Percentiles rank a stretch among this genome's conserved stretches.
These are phyloP conservation scores for Tiliqua scincoides DNA, from an alignment of 2,113 vertebrate species.

Conservation along the genomic window DNA sequence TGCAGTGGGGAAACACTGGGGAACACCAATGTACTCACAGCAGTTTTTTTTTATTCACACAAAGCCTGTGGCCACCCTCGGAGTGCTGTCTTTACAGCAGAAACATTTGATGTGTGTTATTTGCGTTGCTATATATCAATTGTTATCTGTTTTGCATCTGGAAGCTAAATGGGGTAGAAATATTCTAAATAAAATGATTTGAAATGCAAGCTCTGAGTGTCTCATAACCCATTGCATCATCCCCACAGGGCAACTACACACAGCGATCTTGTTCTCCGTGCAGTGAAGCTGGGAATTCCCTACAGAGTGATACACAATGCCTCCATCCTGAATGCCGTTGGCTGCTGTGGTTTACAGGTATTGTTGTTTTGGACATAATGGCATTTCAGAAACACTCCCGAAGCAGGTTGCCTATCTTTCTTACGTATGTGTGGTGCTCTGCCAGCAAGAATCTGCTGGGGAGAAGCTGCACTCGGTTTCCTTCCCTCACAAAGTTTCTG, in stretches of 20 bases:
- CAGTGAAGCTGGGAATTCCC: slow-evolving; percentile 86
- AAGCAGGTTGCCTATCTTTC: slow-evolving; percentile 22
- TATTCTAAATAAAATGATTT: too few species aligned
- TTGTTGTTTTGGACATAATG: too few species aligned
- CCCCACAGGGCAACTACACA: slow-evolving; percentile 92
- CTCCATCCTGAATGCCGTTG: slow-evolving; percentile 94
- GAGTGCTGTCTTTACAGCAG: background rate
- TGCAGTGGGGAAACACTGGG: background rate
- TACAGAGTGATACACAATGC: slow-evolving; percentile 95
- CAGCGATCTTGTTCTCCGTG: slow-evolving; percentile 93
- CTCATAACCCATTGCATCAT: slow-evolving; percentile 45
- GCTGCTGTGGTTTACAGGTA: slow-evolving; percentile 97
- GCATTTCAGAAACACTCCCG: too few species aligned
- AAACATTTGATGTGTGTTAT: background rate
- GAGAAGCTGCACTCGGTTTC: background rate
- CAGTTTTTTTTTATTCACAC: too few species aligned
- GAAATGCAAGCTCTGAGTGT: background rate
- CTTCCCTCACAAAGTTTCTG: background rate
- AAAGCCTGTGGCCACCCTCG: background rate
- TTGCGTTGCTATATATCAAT: background rate
- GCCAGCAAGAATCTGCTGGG: background rate
- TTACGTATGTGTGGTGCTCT: background rate
- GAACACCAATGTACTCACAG: background rate
- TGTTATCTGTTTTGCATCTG: background rate
- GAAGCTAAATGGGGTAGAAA: background rate